phyloP scores from a whole-genome alignment of 2,888 invertebrate genomes.

The Tanytarsus gracilentus region DNA sequence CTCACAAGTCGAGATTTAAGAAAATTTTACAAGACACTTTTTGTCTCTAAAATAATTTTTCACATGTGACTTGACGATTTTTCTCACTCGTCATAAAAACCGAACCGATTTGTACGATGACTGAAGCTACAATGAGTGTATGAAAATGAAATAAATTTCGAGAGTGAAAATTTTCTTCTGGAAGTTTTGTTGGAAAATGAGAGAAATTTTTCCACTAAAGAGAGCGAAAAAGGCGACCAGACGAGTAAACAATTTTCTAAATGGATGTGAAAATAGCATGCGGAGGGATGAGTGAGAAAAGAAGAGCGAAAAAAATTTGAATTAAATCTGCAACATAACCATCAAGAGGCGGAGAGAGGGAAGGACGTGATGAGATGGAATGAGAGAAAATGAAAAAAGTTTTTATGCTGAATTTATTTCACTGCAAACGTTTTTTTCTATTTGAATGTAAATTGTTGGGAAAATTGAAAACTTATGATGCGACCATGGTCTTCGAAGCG shows the following conservation, averaged over 20 bases:
- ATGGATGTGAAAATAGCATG: conserved; percentile 25
- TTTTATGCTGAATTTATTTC: conserved; percentile 26
- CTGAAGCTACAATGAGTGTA: conserved; percentile 17
- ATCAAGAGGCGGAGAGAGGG: not conserved
- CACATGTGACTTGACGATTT: conserved; percentile 19
- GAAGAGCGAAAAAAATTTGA: conserved; percentile 25
- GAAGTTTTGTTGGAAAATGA: conserved; percentile 15
- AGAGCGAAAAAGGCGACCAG: not conserved
- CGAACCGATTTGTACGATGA: conserved; percentile 2
- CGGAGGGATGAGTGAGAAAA: no score
- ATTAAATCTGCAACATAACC: conserved; percentile 28
- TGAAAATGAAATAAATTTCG: not conserved
- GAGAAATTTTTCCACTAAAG: not conserved
- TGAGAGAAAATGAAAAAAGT: conserved; percentile 25
- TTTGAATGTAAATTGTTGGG: conserved; percentile 20
- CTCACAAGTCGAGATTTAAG: not conserved
- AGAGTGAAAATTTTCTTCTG: conserved; percentile 9
- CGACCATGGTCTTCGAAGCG: not conserved
- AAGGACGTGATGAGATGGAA: not conserved
- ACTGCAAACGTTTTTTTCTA: not conserved
- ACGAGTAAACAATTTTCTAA: conserved; percentile 25
- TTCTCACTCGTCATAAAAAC: not conserved
- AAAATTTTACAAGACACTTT: not conserved
- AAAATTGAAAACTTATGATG: conserved; percentile 29
- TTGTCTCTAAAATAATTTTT: not conserved